Evolutionary conservation across 2,888 invertebrate genomes (phyloP).

Genomic region (Tillus elongatus): DNA sequence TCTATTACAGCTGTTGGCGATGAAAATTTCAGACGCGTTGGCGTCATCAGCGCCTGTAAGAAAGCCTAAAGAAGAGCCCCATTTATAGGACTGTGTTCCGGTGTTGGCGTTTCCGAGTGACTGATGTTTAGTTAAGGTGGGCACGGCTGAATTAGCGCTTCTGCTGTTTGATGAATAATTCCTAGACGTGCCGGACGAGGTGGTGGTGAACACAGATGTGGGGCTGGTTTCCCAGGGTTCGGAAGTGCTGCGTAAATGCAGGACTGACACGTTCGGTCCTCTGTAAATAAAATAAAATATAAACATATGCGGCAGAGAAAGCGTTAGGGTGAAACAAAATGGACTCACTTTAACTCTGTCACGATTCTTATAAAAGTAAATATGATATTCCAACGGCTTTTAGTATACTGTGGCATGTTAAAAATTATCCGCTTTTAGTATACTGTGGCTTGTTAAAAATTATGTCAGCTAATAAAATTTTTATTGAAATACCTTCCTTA

Average conservation of each 20-base stretch:
- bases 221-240: constrained; percentile 47
- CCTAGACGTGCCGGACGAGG: constrained; percentile 27
- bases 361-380: no score
- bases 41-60: constrained; percentile 37
- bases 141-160: constrained; percentile 23
- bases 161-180: constrained; percentile 29
- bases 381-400: no score
- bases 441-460: no score
- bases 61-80: constrained; percentile 9
- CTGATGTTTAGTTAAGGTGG: constrained; percentile 34
- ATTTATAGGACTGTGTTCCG: constrained; percentile 17
- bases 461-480: no score
- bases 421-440: no score
- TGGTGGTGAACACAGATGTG: constrained; percentile 35
- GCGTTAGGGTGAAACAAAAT: no score
- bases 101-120: constrained; percentile 28
- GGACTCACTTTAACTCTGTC: no score
- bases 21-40: constrained; percentile 42
- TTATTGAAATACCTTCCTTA: no score
- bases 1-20: constrained; percentile 41
- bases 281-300: constrained; percentile 34
- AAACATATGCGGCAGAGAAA: no score
- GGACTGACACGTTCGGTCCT: constrained; percentile 48
- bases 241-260: constrained; percentile 47
- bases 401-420: no score